These are phyloP conservation scores for Oreochromis niloticus DNA, from an alignment of 2,113 vertebrate species.

Conservation along the genomic window DNA sequence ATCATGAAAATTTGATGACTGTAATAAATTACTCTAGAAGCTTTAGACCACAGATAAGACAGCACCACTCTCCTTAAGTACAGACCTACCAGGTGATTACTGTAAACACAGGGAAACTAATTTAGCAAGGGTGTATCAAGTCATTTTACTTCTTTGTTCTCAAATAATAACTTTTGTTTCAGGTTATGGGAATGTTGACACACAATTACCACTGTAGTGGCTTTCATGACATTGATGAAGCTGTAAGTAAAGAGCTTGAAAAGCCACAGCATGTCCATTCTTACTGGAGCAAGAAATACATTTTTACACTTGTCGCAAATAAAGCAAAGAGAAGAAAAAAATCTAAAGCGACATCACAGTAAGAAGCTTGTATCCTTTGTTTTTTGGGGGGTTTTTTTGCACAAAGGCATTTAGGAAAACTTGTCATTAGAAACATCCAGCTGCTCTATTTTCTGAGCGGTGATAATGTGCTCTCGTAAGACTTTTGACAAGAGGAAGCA, in stretches of 20 bases:
- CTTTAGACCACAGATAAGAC: neutral
- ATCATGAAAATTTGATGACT: neutral
- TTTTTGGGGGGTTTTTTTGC: neutral
- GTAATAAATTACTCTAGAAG: neutral
- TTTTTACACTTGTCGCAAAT: neutral
- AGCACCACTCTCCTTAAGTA: neutral
- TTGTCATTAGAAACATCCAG: slow-evolving; percentile 3
- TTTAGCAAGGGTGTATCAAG: neutral
- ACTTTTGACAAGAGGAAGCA: neutral
- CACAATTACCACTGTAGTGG: slow-evolving; percentile 31
- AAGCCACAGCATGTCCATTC: slow-evolving; percentile 8
- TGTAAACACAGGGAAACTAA: slow-evolving; percentile 4
- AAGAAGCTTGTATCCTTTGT: neutral
- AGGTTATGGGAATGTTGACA: slow-evolving; percentile 10
- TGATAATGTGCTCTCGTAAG: neutral
- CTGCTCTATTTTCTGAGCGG: neutral
- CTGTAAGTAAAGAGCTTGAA: neutral
- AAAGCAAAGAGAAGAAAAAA: neutral
- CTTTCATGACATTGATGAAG: slow-evolving; percentile 37
- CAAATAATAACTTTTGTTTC: slow-evolving; percentile 34
- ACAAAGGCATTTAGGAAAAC: slow-evolving; percentile 5
- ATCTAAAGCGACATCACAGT: neutral
- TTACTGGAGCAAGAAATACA: neutral
- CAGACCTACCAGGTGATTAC: neutral
- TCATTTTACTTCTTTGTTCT: neutral